These are phyloP conservation scores for Electrophaes corylata DNA, from an alignment of 2,888 invertebrate genomes.

Conservation along the genomic window DNA sequence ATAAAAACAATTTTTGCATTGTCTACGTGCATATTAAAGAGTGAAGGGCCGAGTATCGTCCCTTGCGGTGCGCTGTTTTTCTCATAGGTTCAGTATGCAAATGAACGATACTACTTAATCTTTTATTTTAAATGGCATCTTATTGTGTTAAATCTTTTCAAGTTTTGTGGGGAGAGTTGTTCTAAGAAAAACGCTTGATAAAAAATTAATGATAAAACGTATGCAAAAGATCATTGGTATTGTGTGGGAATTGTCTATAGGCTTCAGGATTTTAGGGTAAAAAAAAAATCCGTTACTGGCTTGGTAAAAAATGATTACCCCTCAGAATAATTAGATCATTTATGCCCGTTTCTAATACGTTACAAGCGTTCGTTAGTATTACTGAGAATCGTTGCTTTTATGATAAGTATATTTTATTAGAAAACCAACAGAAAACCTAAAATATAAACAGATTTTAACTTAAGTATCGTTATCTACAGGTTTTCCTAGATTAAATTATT, in stretches of 20 bases:
- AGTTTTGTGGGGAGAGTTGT: constrained; percentile 62
- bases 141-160: constrained; percentile 76
- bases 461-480: no score
- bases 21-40: constrained; percentile 71
- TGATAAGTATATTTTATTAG: no score
- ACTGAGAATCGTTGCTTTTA: no score
- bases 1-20: constrained; percentile 79
- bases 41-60: constrained; percentile 55
- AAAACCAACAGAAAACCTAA: no score
- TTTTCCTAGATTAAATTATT: no score
- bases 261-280: constrained; percentile 46
- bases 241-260: constrained; percentile 46
- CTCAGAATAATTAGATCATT: not conserved
- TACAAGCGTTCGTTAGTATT: no score
- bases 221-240: constrained; percentile 65
- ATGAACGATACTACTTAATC: constrained; percentile 74
- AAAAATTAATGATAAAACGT: constrained; percentile 77
- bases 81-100: constrained; percentile 77
- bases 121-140: constrained; percentile 82
- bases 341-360: no score
- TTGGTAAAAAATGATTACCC: constrained; percentile 25
- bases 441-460: no score
- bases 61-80: constrained; percentile 72
- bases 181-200: constrained; percentile 58
- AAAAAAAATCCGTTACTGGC: constrained; percentile 43